These are phyloP conservation scores for Peromyscus leucopus DNA, from an alignment of 2,113 vertebrate species.

Conservation along the genomic window DNA sequence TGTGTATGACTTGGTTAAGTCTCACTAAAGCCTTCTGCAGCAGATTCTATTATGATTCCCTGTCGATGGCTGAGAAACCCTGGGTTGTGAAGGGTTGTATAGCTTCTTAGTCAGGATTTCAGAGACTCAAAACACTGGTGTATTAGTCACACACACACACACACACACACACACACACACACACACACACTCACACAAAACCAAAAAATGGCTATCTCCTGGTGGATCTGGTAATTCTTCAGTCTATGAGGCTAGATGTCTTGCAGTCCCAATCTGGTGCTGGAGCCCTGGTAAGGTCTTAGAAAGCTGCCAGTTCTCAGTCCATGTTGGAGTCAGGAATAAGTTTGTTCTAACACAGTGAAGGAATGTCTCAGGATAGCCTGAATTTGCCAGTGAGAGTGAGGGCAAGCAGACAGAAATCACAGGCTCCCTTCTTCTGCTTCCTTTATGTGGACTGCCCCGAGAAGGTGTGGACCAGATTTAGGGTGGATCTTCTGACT, in stretches of 20 bases:
- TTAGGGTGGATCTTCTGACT: no score
- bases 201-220: background rate
- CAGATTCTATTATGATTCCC: background rate
- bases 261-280: background rate
- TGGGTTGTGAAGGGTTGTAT: background rate
- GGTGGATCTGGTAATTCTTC: background rate
- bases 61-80: background rate
- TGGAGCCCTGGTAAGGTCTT: background rate
- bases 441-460: no score
- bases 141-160: background rate
- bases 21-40: background rate
- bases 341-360: background rate
- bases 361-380: background rate
- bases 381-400: background rate
- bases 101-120: background rate
- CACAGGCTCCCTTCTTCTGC: no score
- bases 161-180: background rate
- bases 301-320: background rate
- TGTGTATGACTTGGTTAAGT: background rate
- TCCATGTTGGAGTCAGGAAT: background rate
- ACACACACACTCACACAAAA: background rate
- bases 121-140: background rate
- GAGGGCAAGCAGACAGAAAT: background rate
- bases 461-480: no score
- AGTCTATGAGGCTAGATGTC: background rate